Conservation (phyloP, 1,140 invertebrate species). For the Hylaeus anthracinus region DNA sequence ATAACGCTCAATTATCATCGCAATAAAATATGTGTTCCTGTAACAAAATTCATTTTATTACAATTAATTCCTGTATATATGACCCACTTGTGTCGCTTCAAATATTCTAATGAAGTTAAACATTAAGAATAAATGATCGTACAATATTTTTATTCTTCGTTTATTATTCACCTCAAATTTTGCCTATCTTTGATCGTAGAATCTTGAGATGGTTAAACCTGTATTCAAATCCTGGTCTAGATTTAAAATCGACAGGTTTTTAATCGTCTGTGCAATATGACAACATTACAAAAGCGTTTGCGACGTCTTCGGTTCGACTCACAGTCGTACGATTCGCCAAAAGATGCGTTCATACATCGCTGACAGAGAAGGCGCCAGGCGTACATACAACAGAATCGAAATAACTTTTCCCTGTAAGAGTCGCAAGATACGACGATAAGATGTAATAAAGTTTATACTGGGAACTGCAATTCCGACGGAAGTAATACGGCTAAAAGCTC, state of each 20-base stretch:
- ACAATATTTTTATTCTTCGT: too few species aligned
- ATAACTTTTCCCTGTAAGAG: conserved; percentile 25
- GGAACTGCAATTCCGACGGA: conserved; percentile 36
- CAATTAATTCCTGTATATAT: too few species aligned
- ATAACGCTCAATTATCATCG: too few species aligned
- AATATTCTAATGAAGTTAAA: too few species aligned
- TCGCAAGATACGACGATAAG: conserved; percentile 26
- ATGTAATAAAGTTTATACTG: conserved; percentile 47
- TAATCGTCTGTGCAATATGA: neutral
- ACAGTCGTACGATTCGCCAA: neutral
- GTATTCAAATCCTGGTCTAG: neutral
- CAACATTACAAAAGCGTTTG: neutral
- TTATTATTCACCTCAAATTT: too few species aligned
- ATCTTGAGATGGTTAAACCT: too few species aligned
- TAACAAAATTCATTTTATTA: too few species aligned
- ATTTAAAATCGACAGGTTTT: neutral
- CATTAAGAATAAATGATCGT: too few species aligned
- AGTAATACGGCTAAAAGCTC: conserved; percentile 46
- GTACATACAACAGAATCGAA: conserved; percentile 23
- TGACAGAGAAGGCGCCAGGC: neutral
- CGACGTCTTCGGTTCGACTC: neutral
- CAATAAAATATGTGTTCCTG: too few species aligned
- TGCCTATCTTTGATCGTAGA: too few species aligned
- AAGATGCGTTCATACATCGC: neutral
- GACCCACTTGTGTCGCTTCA: too few species aligned